These are phyloP conservation scores for Pantherophis alleghaniensis DNA, from an alignment of 2,797 vertebrate genomes.

Conservation along the genomic window DNA sequence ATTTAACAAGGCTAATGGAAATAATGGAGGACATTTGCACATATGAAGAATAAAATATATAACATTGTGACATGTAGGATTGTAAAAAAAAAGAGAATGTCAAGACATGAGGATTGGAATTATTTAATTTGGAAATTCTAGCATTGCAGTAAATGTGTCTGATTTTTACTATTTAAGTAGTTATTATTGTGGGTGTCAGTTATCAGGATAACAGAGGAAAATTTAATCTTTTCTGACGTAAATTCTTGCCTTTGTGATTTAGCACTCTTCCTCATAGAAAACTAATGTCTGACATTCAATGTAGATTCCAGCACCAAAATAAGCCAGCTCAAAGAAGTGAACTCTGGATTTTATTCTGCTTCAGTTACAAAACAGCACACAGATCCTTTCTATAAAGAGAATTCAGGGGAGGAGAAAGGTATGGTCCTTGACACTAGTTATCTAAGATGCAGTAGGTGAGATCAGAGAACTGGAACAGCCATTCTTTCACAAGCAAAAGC, in stretches of 20 bases:
- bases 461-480: background rate
- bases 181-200: background rate
- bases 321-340: background rate
- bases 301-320: background rate
- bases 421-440: background rate
- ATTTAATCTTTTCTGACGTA: background rate
- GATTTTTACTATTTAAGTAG: background rate
- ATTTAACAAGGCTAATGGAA: background rate
- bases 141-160: background rate
- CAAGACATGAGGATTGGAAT: background rate
- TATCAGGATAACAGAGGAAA: background rate
- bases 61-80: background rate
- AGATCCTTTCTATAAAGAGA: background rate
- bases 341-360: background rate
- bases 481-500: background rate
- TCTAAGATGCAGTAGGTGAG: background rate
- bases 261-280: background rate
- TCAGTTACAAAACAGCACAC: background rate
- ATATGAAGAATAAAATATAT: conserved; percentile 33
- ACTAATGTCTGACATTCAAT: background rate
- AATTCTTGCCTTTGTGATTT: background rate
- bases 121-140: background rate
- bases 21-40: background rate
- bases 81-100: background rate
- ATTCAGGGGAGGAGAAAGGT: background rate